Percentiles rank a stretch among this genome's conserved stretches.
These are phyloP conservation scores for Ophioderma brevispina DNA, from an alignment of 35 echinoderm and acorn worm genomes.

Conservation along the genomic window DNA sequence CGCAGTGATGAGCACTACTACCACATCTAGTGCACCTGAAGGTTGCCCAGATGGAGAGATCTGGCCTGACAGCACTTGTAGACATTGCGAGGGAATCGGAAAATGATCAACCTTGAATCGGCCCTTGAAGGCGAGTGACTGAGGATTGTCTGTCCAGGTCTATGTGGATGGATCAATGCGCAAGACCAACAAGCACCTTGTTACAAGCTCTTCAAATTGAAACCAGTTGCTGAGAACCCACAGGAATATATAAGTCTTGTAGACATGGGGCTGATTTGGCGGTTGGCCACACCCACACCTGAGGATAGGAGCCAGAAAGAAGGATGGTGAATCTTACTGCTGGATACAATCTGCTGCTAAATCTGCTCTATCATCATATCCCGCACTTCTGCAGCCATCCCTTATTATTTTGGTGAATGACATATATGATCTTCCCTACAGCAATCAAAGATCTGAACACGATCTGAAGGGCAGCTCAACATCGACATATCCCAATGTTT, in stretches of 20 bases:
- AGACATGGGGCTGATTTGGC: conserved; percentile 57
- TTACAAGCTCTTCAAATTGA: conserved; percentile 40
- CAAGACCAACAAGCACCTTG: conserved; percentile 35
- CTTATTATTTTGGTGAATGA: conserved; percentile 48
- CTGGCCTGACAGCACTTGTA: conserved; percentile 21
- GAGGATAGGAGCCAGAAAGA: conserved; percentile 15
- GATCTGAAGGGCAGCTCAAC: not conserved
- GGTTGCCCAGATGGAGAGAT: conserved; percentile 49
- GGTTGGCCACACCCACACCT: conserved; percentile 35
- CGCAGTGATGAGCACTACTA: too few species aligned
- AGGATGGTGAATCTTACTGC: conserved; percentile 21
- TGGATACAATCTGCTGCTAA: conserved; percentile 26
- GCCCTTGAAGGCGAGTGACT: conserved; percentile 45
- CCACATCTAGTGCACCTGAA: conserved; percentile 33
- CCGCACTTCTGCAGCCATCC: conserved; percentile 21
- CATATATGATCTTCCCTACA: conserved; percentile 40
- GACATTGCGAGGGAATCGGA: conserved; percentile 13
- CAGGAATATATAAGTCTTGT: conserved; percentile 22
- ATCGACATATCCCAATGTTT: too few species aligned
- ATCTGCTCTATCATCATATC: conserved; percentile 26
- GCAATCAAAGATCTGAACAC: conserved; percentile 30
- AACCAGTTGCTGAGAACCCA: conserved; percentile 47
- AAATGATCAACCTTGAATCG: conserved; percentile 38
- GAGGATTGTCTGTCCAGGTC: conserved; percentile 39
- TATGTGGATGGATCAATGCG: conserved; percentile 53